Evolutionary conservation across 64 coral and sea anemone species (phyloP).

Genomic region (Stylophora pistillata): DNA sequence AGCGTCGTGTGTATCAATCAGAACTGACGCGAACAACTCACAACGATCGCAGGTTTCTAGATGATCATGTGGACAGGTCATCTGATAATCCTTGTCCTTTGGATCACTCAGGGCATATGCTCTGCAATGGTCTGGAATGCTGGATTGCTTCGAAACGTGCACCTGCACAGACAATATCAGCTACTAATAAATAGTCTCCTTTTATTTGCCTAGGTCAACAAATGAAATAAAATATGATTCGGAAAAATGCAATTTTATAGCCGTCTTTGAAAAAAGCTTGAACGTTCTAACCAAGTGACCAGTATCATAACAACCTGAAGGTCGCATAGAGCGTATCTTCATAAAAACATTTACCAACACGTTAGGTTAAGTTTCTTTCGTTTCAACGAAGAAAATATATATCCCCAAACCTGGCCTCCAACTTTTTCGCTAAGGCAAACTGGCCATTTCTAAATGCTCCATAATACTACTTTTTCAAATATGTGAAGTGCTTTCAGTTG

Average conservation of each 20-base stretch:
- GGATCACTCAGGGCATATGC: constrained; percentile 22
- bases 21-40: background rate
- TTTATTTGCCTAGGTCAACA: background rate
- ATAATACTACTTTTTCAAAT: too few species aligned
- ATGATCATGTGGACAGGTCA: constrained; percentile 1
- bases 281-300: too few species aligned
- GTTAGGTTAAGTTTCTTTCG: too few species aligned
- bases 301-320: too few species aligned
- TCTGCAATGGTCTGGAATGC: constrained; percentile 5
- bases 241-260: background rate
- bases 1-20: background rate
- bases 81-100: background rate
- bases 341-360: too few species aligned
- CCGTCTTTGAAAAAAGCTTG: too few species aligned
- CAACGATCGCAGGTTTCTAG: background rate
- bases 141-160: background rate
- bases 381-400: too few species aligned
- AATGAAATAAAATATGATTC: background rate
- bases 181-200: background rate
- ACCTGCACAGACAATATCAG: background rate
- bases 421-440: too few species aligned
- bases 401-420: too few species aligned
- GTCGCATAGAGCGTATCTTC: too few species aligned
- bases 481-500: too few species aligned
- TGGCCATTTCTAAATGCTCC: too few species aligned